Evolutionary conservation across 2,113 vertebrate species (phyloP).

Genomic region (Motacilla alba): DNA sequence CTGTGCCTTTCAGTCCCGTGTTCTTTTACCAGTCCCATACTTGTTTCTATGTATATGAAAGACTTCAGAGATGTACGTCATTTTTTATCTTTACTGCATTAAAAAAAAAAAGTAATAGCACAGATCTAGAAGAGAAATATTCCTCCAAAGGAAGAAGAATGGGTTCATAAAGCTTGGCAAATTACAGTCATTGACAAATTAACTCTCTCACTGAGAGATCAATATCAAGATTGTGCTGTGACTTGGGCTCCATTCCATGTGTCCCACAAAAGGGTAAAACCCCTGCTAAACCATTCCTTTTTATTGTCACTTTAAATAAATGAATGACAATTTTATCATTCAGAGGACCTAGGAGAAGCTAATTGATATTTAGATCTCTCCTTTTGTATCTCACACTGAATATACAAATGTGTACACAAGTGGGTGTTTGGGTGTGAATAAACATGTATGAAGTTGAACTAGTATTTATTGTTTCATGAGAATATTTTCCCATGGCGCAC

Average conservation of each 20-base stretch:
- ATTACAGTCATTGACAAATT: conserved; percentile 68
- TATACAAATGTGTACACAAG: neutral
- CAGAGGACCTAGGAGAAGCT: neutral
- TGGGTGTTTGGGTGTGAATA: neutral
- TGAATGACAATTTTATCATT: conserved; percentile 35
- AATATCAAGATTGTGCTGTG: conserved; percentile 49
- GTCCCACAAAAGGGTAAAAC: conserved; percentile 32
- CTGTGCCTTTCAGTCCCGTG: neutral
- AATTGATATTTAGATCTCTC: neutral
- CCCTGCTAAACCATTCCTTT: conserved; percentile 27
- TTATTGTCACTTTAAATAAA: conserved; percentile 42
- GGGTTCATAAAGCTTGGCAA: conserved; percentile 64
- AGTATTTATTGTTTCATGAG: neutral
- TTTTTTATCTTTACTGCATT: conserved; percentile 43
- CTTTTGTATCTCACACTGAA: neutral
- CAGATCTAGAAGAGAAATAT: conserved; percentile 45
- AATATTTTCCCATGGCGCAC: neutral
- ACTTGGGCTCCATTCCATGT: conserved; percentile 32
- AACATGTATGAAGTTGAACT: neutral
- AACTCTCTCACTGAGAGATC: conserved; percentile 49
- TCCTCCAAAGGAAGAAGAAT: conserved; percentile 55
- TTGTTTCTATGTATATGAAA: neutral
- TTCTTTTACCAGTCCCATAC: neutral
- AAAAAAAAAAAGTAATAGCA: conserved; percentile 7
- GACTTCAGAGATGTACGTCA: neutral